phyloP scores from a whole-genome alignment of 2,113 vertebrate species.

The Cardinalis cardinalis region DNA sequence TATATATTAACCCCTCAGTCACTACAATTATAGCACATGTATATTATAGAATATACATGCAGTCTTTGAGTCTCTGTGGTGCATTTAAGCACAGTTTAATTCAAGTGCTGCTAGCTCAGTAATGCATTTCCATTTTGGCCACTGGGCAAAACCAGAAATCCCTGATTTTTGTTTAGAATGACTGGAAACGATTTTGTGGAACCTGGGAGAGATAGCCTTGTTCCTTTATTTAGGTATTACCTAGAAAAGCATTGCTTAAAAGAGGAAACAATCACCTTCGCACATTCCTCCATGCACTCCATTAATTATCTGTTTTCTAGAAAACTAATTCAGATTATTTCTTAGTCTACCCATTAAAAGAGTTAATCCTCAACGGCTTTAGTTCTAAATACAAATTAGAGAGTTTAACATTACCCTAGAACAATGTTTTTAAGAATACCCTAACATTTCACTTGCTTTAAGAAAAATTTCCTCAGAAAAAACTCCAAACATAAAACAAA shows the following conservation, averaged over 20 bases:
- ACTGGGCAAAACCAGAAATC: background rate
- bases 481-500: background rate
- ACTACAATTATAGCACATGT: background rate
- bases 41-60: background rate
- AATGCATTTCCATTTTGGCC: background rate
- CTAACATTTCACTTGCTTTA: background rate
- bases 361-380: background rate
- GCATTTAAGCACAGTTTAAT: background rate
- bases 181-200: background rate
- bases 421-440: background rate
- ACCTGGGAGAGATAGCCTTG: background rate
- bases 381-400: background rate
- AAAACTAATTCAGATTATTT: background rate
- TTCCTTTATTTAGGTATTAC: background rate
- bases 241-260: background rate
- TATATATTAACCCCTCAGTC: background rate
- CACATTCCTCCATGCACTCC: fast-evolving
- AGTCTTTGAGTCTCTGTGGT: background rate
- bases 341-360: background rate
- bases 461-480: background rate
- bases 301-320: background rate
- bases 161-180: background rate
- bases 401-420: background rate
- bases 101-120: background rate
- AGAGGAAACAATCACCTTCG: background rate